phyloP scores from a whole-genome alignment of 2,888 invertebrate genomes.

The Epinotia demarniana region DNA sequence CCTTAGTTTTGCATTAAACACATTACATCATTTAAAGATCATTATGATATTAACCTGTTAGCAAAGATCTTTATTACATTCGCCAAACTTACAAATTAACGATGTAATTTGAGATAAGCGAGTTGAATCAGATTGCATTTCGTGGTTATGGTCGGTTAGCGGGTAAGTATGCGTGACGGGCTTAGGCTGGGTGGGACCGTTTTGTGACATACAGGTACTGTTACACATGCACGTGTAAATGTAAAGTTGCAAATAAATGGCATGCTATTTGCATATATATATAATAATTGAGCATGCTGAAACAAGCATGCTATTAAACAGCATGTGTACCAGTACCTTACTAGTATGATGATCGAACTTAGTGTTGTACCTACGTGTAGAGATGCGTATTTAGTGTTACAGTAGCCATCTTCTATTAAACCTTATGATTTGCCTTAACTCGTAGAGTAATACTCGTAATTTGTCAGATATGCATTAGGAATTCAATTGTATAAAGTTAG shows the following conservation, averaged over 20 bases:
- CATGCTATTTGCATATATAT: no score
- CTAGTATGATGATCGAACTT: background rate
- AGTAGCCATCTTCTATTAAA: no score
- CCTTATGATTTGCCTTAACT: no score
- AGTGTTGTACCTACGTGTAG: background rate
- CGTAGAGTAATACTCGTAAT: no score
- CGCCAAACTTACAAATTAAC: conserved; percentile 33
- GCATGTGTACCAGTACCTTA: no score
- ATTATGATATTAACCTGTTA: conserved; percentile 28
- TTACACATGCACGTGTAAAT: no score
- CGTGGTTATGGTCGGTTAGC: conserved; percentile 50
- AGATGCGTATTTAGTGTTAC: no score
- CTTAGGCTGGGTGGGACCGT: conserved; percentile 28
- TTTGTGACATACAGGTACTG: background rate
- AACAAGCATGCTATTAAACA: no score
- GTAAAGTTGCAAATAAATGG: no score
- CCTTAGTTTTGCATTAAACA: background rate
- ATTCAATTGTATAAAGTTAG: no score
- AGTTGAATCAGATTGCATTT: conserved; percentile 46
- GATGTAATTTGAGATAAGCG: conserved; percentile 48
- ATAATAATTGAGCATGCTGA: no score
- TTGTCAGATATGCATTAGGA: no score
- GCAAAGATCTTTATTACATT: conserved; percentile 19
- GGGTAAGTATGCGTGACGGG: conserved; percentile 54
- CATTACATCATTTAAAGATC: conserved; percentile 22